A percentile compares a stretch with the other conserved stretches of the same genome.
phyloP scores from a whole-genome alignment of 2,113 vertebrate genomes.

The Aspidoscelis tigris region DNA sequence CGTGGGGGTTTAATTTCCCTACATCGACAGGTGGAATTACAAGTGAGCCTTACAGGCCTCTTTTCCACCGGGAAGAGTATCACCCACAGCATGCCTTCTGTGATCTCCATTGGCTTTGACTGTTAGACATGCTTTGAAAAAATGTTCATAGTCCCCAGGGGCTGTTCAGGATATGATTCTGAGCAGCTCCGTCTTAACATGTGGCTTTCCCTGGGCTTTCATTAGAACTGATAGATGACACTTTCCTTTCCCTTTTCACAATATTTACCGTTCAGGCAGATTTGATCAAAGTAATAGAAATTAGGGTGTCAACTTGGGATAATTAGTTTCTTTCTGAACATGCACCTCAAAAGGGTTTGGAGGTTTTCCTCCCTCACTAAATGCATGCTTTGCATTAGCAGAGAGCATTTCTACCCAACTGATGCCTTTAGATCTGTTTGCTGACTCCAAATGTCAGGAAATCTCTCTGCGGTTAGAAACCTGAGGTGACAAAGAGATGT shows the following conservation, averaged over 20 bases:
- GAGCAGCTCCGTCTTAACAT: slow-evolving; percentile 19
- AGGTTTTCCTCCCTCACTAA: slow-evolving; percentile 14
- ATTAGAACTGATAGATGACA: slow-evolving; percentile 66
- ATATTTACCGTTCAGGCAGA: slow-evolving; percentile 57
- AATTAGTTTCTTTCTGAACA: slow-evolving; percentile 41
- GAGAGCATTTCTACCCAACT: slow-evolving; percentile 50
- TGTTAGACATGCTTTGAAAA: slow-evolving; percentile 44
- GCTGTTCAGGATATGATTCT: slow-evolving; percentile 35
- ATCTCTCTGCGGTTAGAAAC: slow-evolving; percentile 60
- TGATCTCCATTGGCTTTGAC: slow-evolving; percentile 40
- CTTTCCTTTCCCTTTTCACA: slow-evolving; percentile 7
- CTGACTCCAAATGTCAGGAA: slow-evolving; percentile 67
- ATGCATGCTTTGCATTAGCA: not conserved
- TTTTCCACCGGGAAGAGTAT: not conserved
- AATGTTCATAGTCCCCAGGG: slow-evolving; percentile 28
- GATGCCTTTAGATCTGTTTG: slow-evolving; percentile 62
- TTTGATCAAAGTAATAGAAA: slow-evolving; percentile 67
- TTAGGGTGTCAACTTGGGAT: slow-evolving; percentile 61
- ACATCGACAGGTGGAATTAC: slow-evolving; percentile 22
- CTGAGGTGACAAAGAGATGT: slow-evolving; percentile 59
- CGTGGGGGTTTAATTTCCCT: slow-evolving; percentile 21
- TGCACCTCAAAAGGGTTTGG: not conserved
- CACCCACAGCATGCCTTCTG: not conserved
- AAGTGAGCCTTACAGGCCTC: not conserved
- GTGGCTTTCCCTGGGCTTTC: not conserved